A percentile compares a stretch with the other conserved stretches of the same genome.
phyloP scores from a whole-genome alignment of 2,113 vertebrate genomes.

The Oncorhynchus keta region DNA sequence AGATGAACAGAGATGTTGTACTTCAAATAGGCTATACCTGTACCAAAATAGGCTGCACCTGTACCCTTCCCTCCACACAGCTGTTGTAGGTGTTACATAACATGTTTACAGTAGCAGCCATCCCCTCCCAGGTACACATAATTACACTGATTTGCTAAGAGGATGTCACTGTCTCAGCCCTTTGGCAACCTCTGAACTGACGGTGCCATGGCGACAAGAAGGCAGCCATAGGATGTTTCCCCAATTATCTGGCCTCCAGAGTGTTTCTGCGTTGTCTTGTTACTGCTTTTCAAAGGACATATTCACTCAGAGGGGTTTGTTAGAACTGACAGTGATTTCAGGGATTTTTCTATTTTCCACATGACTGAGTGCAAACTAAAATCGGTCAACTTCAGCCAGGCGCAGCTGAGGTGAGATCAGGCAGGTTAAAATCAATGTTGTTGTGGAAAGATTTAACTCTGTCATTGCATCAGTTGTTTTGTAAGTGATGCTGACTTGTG shows the following conservation, averaged over 20 bases:
- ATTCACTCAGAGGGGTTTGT: neutral
- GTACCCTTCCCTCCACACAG: too few relatives aligned
- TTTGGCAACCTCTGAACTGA: conserved; percentile 27
- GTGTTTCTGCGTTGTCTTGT: conserved; percentile 4
- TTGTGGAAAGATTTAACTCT: too few relatives aligned
- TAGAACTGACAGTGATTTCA: neutral
- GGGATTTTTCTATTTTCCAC: neutral
- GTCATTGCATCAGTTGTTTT: too few relatives aligned
- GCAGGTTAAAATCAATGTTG: too few relatives aligned
- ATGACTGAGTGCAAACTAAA: too few relatives aligned
- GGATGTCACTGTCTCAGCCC: conserved; percentile 53
- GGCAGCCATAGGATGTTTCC: conserved; percentile 15
- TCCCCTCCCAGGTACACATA: conserved; percentile 41
- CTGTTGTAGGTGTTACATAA: neutral
- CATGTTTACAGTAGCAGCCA: neutral
- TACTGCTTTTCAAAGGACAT: neutral
- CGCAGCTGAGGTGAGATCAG: neutral
- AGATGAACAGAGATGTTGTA: too few relatives aligned
- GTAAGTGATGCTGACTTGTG: too few relatives aligned
- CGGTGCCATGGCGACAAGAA: conserved; percentile 16
- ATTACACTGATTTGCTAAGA: conserved; percentile 52
- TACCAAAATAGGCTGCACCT: too few relatives aligned
- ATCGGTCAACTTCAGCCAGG: neutral
- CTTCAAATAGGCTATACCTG: too few relatives aligned
- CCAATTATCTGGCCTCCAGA: conserved; percentile 14